Evolutionary conservation across 1,140 invertebrate species (phyloP), one percentile per base, ranked within the genome.

Genomic region (Ostrea denselamellosa): DNA sequence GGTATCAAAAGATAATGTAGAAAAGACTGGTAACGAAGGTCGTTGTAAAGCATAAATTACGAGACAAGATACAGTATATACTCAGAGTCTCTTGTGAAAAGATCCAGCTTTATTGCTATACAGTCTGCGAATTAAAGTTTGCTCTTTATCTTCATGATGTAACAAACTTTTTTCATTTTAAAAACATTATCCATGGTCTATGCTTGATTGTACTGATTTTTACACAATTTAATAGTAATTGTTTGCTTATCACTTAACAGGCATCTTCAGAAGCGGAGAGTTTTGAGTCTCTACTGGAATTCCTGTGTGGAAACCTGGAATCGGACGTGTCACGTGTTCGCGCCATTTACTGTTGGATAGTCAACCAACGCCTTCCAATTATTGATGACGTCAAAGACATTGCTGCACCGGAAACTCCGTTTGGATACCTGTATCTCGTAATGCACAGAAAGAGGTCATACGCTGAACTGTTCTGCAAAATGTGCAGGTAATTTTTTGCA

Each of bases 281-380:
- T 51, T 92, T 91, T 56, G 54, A 86, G 7, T 68, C 86, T 8
- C 65, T 92, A 34, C 65, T 92, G 22, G 71, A 87, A 7, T 90
- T 88, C 44, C 83, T 92, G 14, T 71, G 89, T 25, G n/a, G 77
- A 53, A 87, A 89, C n/a, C 58, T 89, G 4, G 83, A 86, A 0
- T 86, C 86, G 3, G 90, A 91, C 34, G 9, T 92, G 5, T 62
- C 86, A 14, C 92, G 90, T 54, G 82, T 91, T 25, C 62, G 92
- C 34, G 87, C 92, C 25, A 86, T 92, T 22, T 92, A 84, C 83
- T 87, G 85, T 12, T 92, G 92, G 92, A 22, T 92, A 83, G 85
- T 89, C 8, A 68, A 65, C 54, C 91, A 91, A 58, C 53, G 83
- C 34, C 85, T 92, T 12, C 88, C 90, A 7, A 12, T 90, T n/a